These are phyloP conservation scores for Therioaphis trifolii DNA, from an alignment of 2,888 invertebrate species.

Conservation along the genomic window DNA sequence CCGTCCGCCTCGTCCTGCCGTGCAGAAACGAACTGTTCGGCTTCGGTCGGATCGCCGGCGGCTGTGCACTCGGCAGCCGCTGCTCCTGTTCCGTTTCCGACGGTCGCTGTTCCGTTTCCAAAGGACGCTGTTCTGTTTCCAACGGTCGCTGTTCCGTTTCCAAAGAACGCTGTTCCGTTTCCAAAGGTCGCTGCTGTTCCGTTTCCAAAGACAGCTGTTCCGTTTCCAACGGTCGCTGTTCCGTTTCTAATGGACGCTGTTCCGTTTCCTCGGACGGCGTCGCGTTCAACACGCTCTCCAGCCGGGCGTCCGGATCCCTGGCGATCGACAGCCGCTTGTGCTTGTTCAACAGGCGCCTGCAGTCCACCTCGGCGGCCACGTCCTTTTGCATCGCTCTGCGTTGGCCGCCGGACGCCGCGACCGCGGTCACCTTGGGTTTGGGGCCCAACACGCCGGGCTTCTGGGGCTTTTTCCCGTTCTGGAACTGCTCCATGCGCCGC, in stretches of 20 bases:
- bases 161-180: background rate
- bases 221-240: background rate
- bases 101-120: no score
- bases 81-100: no score
- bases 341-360: constrained; percentile 25
- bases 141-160: no score
- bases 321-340: constrained; percentile 60
- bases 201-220: background rate
- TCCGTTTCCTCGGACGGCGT: background rate
- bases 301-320: constrained; percentile 51
- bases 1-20: background rate
- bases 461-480: constrained; percentile 3
- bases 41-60: constrained; percentile 19
- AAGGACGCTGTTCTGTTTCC: no score
- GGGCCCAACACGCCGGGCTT: background rate
- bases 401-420: background rate
- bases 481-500: constrained; percentile 47
- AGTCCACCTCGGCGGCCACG: background rate
- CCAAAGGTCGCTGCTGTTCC: no score
- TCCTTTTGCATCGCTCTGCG: background rate
- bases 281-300: constrained; percentile 60
- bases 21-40: constrained; percentile 62
- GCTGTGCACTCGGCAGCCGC: background rate
- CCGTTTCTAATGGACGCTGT: background rate
- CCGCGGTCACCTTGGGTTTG: background rate